Evolutionary conservation across 2,888 invertebrate genomes (phyloP).

Genomic region (Pantelozetes paolii): DNA sequence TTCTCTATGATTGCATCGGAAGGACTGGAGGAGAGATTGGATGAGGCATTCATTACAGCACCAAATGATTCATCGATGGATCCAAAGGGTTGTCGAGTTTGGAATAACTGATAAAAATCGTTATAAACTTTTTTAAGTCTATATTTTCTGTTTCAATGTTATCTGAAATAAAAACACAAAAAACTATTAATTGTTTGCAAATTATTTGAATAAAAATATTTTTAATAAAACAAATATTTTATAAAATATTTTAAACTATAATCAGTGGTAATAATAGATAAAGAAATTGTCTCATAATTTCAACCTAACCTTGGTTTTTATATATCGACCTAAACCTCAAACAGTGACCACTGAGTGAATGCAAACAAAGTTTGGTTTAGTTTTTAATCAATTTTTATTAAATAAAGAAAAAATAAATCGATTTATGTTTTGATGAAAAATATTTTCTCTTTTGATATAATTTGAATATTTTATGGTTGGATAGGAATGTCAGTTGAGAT

Average conservation of each 20-base stretch:
- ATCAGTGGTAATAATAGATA: too few species aligned
- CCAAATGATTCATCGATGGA: constrained; percentile 19
- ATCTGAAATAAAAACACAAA: too few species aligned
- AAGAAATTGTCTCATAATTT: too few species aligned
- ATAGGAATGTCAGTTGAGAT: constrained; percentile 24
- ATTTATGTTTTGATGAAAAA: not conserved
- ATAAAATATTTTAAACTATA: too few species aligned
- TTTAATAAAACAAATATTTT: too few species aligned
- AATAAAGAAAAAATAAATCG: not conserved
- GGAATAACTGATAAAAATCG: not conserved
- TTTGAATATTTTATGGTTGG: constrained; percentile 17
- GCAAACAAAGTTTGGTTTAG: too few species aligned
- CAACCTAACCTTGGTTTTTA: too few species aligned
- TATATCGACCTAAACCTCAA: too few species aligned
- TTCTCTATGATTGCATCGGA: not conserved
- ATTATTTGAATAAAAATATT: too few species aligned
- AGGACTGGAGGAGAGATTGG: not conserved
- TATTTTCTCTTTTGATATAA: not conserved
- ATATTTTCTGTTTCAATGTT: too few species aligned
- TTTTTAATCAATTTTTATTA: constrained; percentile 1
- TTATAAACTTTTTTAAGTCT: not conserved
- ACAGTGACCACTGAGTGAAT: too few species aligned
- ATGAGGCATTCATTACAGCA: not conserved
- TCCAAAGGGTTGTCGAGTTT: constrained; percentile 10
- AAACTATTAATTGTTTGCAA: too few species aligned